A percentile compares a stretch with the other conserved stretches of the same genome.
Evolutionary conservation across 2,888 invertebrate species (phyloP).

Genomic region (Drosophila nigricruria): DNA sequence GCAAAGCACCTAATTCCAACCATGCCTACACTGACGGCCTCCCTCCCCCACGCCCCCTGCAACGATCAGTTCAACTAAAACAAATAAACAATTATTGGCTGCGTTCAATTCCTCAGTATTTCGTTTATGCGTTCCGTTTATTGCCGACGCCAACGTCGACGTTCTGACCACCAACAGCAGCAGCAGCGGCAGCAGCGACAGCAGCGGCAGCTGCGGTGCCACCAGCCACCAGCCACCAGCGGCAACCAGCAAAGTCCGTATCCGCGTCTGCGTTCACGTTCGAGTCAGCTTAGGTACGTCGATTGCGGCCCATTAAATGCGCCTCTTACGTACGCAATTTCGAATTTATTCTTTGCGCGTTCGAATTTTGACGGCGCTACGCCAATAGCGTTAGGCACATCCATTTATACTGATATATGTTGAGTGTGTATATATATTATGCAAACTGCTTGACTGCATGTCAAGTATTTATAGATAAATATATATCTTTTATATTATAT

Average conservation of each 20-base stretch:
- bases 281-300: slow-evolving; percentile 49
- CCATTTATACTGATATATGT: not conserved
- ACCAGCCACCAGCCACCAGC: not conserved
- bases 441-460: not conserved
- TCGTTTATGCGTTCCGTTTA: slow-evolving; percentile 61
- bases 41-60: not conserved
- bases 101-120: slow-evolving; percentile 57
- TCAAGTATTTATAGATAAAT: not conserved
- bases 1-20: slow-evolving; percentile 55
- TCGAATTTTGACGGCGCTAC: slow-evolving; percentile 31
- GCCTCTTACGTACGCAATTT: slow-evolving; percentile 57
- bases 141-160: slow-evolving; percentile 33
- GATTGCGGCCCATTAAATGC: slow-evolving; percentile 60
- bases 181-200: slow-evolving; percentile 4
- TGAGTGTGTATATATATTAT: not conserved
- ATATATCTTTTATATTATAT: too few relatives aligned
- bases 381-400: not conserved
- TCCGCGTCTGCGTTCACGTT: slow-evolving; percentile 10
- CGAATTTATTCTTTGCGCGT: slow-evolving; percentile 61
- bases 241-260: slow-evolving; percentile 13
- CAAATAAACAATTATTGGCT: slow-evolving; percentile 75
- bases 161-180: slow-evolving; percentile 13
- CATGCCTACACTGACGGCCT: not conserved
- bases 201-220: slow-evolving; percentile 1
- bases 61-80: slow-evolving; percentile 41